phyloP scores from a whole-genome alignment of 92 coral and sea anemone genomes.

The Umimayanthus kanabou region DNA sequence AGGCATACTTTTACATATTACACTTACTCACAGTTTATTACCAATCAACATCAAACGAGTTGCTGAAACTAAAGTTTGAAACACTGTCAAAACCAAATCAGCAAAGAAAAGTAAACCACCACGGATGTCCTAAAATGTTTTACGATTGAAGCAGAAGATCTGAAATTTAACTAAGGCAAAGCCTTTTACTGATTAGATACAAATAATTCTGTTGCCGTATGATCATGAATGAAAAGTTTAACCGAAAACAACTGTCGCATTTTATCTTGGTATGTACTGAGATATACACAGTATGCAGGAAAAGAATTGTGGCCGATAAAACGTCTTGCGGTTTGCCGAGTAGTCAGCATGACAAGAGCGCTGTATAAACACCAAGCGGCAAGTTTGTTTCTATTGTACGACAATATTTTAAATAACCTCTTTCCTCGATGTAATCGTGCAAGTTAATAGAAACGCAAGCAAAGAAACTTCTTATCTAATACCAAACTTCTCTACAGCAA shows the following conservation, averaged over 20 bases:
- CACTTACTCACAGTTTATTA: neutral
- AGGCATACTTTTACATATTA: neutral
- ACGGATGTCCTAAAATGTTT: neutral
- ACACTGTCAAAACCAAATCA: neutral
- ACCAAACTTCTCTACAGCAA: neutral
- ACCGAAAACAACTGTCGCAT: neutral
- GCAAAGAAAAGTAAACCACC: neutral
- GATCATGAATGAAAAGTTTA: neutral
- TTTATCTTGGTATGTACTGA: neutral
- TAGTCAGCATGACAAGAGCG: neutral
- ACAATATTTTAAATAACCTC: no score
- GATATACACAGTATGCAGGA: neutral
- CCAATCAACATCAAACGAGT: neutral
- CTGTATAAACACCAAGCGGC: neutral
- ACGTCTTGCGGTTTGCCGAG: neutral
- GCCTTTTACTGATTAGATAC: neutral
- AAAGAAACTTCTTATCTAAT: slow-evolving; percentile 5
- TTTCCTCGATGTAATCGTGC: neutral
- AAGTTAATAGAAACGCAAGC: neutral
- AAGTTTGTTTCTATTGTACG: neutral
- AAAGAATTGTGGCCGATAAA: neutral
- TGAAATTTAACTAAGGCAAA: neutral
- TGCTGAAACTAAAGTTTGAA: neutral
- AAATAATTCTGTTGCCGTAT: neutral
- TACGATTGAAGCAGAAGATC: neutral